Conservation (phyloP, 1,140 invertebrate species). For the Oedothorax gibbosus region DNA sequence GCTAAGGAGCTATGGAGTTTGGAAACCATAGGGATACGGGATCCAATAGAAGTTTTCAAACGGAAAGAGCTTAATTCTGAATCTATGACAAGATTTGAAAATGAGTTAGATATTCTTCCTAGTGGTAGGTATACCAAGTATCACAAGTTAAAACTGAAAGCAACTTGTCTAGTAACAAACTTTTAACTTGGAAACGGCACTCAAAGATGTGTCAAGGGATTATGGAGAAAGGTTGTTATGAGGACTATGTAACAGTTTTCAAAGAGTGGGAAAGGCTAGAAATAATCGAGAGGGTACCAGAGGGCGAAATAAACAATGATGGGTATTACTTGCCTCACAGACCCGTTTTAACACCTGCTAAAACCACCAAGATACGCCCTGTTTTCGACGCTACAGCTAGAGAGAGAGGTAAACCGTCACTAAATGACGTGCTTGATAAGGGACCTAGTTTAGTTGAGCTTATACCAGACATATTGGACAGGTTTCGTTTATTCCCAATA, state of each 20-base stretch:
- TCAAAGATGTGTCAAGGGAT: no score
- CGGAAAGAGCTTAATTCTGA: not conserved
- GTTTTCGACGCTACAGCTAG: not conserved
- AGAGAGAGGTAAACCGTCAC: not conserved
- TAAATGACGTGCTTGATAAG: constrained; percentile 3
- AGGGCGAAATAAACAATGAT: not conserved
- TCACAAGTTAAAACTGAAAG: no score
- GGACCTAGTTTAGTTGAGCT: not conserved
- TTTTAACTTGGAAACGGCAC: no score
- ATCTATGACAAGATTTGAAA: not conserved
- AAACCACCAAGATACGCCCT: not conserved
- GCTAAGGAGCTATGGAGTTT: not conserved
- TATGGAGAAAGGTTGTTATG: no score
- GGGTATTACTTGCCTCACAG: not conserved
- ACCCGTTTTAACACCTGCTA: no score
- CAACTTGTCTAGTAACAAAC: no score
- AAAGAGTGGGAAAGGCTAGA: not conserved
- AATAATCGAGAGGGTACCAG: not conserved
- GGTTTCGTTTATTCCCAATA: not conserved
- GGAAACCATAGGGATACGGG: not conserved
- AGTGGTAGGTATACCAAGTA: no score
- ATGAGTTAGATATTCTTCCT: no score
- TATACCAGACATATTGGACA: not conserved
- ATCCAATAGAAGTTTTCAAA: not conserved
- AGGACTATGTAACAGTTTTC: not conserved